Evolutionary conservation across 1,140 invertebrate genomes (phyloP).

Genomic region (Apis mellifera): DNA sequence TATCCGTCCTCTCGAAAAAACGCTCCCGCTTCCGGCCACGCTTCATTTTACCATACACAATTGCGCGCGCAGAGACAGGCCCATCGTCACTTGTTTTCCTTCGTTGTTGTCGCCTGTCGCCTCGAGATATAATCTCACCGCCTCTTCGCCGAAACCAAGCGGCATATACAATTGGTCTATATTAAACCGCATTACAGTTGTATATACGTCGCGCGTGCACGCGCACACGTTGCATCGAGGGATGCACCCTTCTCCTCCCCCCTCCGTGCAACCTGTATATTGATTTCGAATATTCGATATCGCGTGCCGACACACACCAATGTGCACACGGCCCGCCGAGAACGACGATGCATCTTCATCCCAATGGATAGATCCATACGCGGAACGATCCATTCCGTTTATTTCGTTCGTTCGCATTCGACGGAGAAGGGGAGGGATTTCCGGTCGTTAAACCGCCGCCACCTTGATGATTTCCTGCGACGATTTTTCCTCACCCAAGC

Average conservation of each 20-base stretch:
- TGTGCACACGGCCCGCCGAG: neutral
- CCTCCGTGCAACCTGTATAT: constrained; percentile 1
- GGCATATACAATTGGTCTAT: constrained; percentile 40
- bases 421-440: neutral
- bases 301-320: constrained; percentile 32
- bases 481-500: neutral
- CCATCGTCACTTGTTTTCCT: constrained; percentile 28
- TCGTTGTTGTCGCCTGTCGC: constrained; percentile 10
- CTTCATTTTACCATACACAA: no score
- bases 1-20: neutral
- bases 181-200: constrained; percentile 53
- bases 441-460: neutral
- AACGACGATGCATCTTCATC: constrained; percentile 44
- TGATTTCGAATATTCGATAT: constrained; percentile 52
- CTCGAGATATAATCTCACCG: constrained; percentile 24
- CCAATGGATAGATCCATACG: neutral
- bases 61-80: no score
- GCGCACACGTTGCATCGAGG: neutral
- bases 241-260: neutral
- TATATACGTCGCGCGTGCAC: neutral
- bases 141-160: constrained; percentile 12
- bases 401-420: neutral
- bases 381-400: neutral
- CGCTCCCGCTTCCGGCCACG: neutral
- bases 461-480: neutral